These are phyloP conservation scores for Drosophila ezoana DNA, from an alignment of 2,888 invertebrate genomes.

Conservation along the genomic window DNA sequence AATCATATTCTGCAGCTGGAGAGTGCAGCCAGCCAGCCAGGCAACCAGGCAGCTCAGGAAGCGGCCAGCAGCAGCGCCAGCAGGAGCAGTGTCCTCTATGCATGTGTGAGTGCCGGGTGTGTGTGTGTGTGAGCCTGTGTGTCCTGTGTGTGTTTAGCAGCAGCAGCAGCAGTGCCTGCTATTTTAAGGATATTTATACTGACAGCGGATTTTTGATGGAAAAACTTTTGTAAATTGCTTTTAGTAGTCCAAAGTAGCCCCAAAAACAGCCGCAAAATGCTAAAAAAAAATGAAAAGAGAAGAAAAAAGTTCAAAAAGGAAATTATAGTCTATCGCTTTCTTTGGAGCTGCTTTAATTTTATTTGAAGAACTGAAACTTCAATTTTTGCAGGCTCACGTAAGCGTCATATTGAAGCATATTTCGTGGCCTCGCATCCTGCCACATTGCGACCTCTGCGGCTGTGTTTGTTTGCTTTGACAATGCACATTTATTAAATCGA, in stretches of 20 bases:
- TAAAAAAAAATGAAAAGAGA: neutral
- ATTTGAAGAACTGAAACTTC: constrained; percentile 32
- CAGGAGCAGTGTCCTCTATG: constrained; percentile 40
- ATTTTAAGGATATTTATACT: constrained; percentile 84
- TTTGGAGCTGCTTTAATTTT: constrained; percentile 32
- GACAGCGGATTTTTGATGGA: constrained; percentile 84
- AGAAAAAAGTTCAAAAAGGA: neutral
- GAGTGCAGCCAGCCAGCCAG: constrained; percentile 64
- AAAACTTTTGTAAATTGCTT: constrained; percentile 85
- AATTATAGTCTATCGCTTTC: constrained; percentile 13
- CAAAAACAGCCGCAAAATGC: constrained; percentile 38
- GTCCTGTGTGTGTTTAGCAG: constrained; percentile 50
- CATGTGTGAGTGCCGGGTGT: neutral
- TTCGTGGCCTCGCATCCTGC: constrained; percentile 25
- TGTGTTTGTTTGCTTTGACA: constrained; percentile 56
- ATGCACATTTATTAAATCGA: constrained; percentile 77
- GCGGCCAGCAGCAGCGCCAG: constrained; percentile 55
- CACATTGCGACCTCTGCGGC: neutral
- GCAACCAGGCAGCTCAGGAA: constrained; percentile 50
- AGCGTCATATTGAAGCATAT: constrained; percentile 19
- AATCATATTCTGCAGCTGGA: constrained; percentile 77
- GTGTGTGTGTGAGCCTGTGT: constrained; percentile 21
- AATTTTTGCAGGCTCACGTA: constrained; percentile 14
- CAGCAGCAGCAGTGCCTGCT: constrained; percentile 59
- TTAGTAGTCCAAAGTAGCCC: constrained; percentile 54